Evolutionary conservation across 2,797 vertebrate species (phyloP), one percentile per base, ranked within the genome.

Genomic region (Huso huso): DNA sequence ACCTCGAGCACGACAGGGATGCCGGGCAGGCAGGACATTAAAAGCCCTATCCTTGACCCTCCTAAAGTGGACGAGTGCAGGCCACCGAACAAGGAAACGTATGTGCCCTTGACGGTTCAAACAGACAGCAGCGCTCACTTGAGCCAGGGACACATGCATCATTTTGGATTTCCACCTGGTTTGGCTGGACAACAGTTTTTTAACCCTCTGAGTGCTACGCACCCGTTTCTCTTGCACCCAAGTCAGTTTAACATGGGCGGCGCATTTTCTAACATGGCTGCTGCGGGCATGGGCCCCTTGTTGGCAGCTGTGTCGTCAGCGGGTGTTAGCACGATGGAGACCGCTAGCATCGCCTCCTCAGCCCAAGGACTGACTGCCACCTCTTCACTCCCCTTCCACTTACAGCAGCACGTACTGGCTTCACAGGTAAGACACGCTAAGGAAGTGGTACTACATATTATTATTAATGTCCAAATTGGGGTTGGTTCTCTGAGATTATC

Each of bases 191-290:
- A 97, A 77, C 96, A 94, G 85, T 98, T 98, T 88, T 98, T 99
- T 84, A 92, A 87, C 80, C 94, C 94, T 11, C 71, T 95, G 63
- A 88, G 91, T 55, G 90, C 90, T 1, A 91, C 94, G 68, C 95
- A 96, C 66, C 95, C 96, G 1, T 91, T 98, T 64, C 93, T 99
- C 67, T 81, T 98, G 76, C 95, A 98, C 83, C 96, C 96, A 2
- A 70, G 95, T 70, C 96, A 97, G 89, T 97, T 99, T 75, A 93
- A 92, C 80, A 95, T 99, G 93, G 95, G 96, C n/a, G 89, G 94
- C 0, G 93, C 96, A 1, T 97, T 98, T 86, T 93, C 95, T 70
- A 89, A 94, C 75, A 95, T 99, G 95, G 92, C 94, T 0, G 92
- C 94, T 0, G 81, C 84, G 1, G 96, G 94, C 50, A 96, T 98